Conservation (phyloP, 92 coral and sea anemone species). For the Bergia puertoricense region DNA sequence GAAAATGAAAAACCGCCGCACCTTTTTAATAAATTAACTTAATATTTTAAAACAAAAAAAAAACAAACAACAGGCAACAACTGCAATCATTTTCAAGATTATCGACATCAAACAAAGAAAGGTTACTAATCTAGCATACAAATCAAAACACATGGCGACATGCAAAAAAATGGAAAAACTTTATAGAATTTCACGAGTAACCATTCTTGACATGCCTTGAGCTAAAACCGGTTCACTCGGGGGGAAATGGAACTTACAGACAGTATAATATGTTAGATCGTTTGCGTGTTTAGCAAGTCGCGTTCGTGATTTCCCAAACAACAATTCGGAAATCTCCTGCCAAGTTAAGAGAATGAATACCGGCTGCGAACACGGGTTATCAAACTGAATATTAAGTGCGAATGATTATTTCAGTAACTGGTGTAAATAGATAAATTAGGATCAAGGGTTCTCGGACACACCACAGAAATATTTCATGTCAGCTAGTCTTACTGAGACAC, state of each 20-base stretch:
- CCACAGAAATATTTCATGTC: not conserved
- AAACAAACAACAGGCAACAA: not conserved
- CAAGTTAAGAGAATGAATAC: not conserved
- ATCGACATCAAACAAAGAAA: not conserved
- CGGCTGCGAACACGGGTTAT: not conserved
- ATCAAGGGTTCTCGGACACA: not conserved
- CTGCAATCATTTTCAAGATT: not conserved
- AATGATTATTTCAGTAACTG: not conserved
- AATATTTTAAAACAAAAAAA: too few relatives aligned
- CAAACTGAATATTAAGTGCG: not conserved
- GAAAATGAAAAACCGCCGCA: not conserved
- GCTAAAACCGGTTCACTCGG: not conserved
- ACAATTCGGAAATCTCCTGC: constrained; percentile 2
- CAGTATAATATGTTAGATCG: not conserved
- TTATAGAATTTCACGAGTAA: not conserved
- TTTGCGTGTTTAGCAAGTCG: not conserved
- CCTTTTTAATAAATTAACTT: too few relatives aligned
- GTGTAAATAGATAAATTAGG: constrained; percentile 3
- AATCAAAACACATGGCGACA: not conserved
- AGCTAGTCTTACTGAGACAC: not conserved
- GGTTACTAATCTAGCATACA: too few relatives aligned
- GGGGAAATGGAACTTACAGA: not conserved
- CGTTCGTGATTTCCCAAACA: not conserved
- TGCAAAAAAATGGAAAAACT: not conserved
- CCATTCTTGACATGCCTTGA: not conserved